A percentile compares a stretch with the other conserved stretches of the same genome.
phyloP scores from a whole-genome alignment of 2,888 invertebrate species.

The Hipparchia sbordonii region DNA sequence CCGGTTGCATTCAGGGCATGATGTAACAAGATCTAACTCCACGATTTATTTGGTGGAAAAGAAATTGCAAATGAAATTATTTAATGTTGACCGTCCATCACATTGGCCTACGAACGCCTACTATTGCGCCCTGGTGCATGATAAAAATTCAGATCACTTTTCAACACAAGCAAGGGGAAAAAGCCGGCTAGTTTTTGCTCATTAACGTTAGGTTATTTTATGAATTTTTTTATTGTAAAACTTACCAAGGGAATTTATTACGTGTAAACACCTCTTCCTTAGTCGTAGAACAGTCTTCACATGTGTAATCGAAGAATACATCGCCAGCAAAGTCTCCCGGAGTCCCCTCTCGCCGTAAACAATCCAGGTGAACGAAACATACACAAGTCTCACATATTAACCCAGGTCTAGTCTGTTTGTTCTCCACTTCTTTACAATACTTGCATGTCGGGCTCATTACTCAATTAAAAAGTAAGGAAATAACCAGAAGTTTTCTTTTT shows the following conservation, averaged over 20 bases:
- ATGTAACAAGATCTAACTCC: no score
- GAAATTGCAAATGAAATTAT: no score
- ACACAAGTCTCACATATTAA: conserved; percentile 84
- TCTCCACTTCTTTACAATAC: conserved; percentile 80
- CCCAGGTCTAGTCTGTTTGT: conserved; percentile 82
- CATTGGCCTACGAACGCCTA: no score
- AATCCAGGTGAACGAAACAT: conserved; percentile 85
- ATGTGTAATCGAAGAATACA: conserved; percentile 88
- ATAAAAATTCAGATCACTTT: no score
- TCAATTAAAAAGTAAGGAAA: not conserved
- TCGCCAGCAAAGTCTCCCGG: conserved; percentile 89
- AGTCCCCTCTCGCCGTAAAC: conserved; percentile 85
- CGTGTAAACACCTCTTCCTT: conserved; percentile 84
- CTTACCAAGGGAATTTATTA: conserved; percentile 87
- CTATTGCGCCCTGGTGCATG: no score
- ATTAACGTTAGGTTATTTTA: not conserved
- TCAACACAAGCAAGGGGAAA: not conserved
- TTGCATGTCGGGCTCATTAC: conserved; percentile 70
- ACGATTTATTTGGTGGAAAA: no score
- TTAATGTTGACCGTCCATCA: no score
- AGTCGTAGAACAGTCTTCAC: conserved; percentile 84
- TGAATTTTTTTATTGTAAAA: not conserved
- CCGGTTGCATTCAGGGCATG: no score
- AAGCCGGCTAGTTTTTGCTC: not conserved
- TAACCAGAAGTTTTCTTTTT: not conserved